These are phyloP conservation scores for Calameuta pallipes DNA, from an alignment of 2,888 invertebrate genomes.

Conservation along the genomic window DNA sequence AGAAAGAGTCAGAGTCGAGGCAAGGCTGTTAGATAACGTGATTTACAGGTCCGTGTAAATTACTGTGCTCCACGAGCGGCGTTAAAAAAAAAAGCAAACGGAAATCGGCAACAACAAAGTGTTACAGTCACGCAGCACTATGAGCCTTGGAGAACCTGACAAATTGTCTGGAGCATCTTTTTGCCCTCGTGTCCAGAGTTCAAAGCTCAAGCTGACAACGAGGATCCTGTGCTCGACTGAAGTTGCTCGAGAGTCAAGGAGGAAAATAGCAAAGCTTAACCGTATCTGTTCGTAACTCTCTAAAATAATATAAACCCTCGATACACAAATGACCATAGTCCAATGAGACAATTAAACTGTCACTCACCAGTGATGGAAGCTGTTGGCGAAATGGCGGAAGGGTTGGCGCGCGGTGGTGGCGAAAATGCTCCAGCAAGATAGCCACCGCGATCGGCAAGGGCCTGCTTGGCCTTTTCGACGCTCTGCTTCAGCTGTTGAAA, in stretches of 20 bases:
- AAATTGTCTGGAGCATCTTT: conserved; percentile 13
- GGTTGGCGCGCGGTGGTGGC: conserved; percentile 62
- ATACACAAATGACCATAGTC: neutral
- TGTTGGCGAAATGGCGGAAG: conserved; percentile 60
- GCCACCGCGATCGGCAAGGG: conserved; percentile 68
- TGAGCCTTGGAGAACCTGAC: conserved; percentile 5
- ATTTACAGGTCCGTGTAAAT: conserved; percentile 58
- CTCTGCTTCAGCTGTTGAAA: conserved; percentile 92
- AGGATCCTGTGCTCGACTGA: neutral
- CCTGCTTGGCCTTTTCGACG: conserved; percentile 91
- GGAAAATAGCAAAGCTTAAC: neutral
- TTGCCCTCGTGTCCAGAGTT: neutral
- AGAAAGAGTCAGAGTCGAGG: conserved; percentile 13
- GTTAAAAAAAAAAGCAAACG: conserved; percentile 55
- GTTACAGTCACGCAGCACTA: conserved; percentile 35
- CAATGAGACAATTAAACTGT: neutral
- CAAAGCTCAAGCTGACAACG: neutral
- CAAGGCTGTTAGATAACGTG: conserved; percentile 56
- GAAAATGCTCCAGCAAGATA: conserved; percentile 63
- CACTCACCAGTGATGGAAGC: conserved; percentile 61
- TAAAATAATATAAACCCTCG: neutral
- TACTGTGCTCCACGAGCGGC: conserved; percentile 52
- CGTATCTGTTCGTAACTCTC: neutral
- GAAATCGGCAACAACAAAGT: conserved; percentile 58
- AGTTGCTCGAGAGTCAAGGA: neutral